phyloP scores from a whole-genome alignment of 2,113 vertebrate genomes.

The Spea bombifrons region DNA sequence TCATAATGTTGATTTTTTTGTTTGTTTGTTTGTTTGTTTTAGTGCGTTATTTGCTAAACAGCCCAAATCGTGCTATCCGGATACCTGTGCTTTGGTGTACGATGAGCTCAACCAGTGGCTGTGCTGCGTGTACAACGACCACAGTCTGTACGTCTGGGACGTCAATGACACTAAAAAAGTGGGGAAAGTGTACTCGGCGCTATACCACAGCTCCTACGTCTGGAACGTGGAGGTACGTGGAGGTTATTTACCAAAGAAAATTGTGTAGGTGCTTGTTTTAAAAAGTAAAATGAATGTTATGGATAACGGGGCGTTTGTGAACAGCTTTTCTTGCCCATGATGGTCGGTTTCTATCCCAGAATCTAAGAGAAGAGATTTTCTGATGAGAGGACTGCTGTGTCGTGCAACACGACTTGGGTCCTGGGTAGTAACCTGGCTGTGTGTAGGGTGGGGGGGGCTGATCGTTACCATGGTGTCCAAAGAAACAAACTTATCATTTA shows the following conservation, averaged over 20 bases:
- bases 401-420: no score
- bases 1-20: not conserved
- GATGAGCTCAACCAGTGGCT: conserved; percentile 66
- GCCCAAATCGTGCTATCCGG: conserved; percentile 66
- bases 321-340: no score
- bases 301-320: no score
- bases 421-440: no score
- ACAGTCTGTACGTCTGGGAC: conserved; percentile 86
- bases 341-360: no score
- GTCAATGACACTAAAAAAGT: conserved; percentile 63
- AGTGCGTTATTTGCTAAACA: conserved; percentile 54
- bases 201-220: conserved; percentile 83
- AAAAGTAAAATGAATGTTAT: no score
- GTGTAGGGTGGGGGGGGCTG: no score
- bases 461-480: no score
- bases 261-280: no score
- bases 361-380: no score
- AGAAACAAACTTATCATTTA: no score
- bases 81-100: conserved; percentile 75
- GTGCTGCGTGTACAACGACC: conserved; percentile 83
- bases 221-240: conserved; percentile 79
- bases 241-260: not conserved
- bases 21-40: not conserved
- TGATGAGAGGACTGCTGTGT: no score
- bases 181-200: conserved; percentile 73